These are phyloP conservation scores for Polypterus bichir DNA, from an alignment of 2,113 vertebrate genomes.

Conservation along the genomic window DNA sequence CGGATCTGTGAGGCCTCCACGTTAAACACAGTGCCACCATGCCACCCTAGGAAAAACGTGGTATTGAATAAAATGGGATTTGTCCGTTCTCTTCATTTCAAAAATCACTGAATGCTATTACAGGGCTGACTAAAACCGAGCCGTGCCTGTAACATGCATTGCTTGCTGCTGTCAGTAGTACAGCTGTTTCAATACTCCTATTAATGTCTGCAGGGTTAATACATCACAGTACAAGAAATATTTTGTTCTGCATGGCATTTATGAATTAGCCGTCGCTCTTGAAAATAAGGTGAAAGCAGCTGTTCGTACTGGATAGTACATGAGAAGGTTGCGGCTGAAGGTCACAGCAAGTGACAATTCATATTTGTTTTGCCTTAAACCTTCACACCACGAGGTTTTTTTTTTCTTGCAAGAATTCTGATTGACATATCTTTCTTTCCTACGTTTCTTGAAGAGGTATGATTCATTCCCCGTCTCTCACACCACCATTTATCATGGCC, in stretches of 20 bases:
- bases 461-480: not conserved
- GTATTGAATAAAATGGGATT: no score
- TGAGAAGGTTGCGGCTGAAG: constrained; percentile 7
- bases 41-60: no score
- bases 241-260: constrained; percentile 12
- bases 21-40: no score
- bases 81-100: no score
- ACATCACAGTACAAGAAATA: constrained; percentile 2
- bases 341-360: constrained; percentile 10
- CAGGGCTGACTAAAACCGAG: no score
- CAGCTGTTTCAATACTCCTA: no score
- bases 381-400: not conserved
- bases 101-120: no score
- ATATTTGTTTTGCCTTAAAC: constrained; percentile 8
- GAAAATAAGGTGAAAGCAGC: not conserved
- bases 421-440: constrained; percentile 11
- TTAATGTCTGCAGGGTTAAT: not conserved
- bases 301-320: constrained; percentile 4
- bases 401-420: constrained; percentile 1
- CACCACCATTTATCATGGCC: not conserved
- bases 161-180: no score
- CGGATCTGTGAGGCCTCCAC: no score
- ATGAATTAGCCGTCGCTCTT: constrained; percentile 7
- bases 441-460: not conserved
- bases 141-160: no score